Evolutionary conservation across 2,888 invertebrate species (phyloP).

Genomic region (Platypus cylindrus): DNA sequence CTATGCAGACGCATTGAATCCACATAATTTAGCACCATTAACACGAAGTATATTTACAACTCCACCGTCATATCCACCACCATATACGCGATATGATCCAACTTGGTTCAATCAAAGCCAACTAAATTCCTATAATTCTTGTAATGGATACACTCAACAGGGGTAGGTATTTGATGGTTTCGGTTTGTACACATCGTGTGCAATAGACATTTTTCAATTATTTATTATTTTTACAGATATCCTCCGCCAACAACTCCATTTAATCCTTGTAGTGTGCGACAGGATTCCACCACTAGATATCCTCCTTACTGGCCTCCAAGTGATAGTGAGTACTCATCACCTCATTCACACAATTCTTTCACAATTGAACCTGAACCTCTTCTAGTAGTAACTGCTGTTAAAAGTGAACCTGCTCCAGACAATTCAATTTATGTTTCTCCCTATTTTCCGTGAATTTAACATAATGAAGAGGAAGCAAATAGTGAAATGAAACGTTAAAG

Average conservation of each 20-base stretch:
- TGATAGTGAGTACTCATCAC: conserved; percentile 33
- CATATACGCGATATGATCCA: conserved; percentile 43
- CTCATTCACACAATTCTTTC: no score
- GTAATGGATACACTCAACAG: conserved; percentile 26
- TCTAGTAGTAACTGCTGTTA: conserved; percentile 21
- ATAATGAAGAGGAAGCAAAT: no score
- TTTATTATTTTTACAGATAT: conserved; percentile 16
- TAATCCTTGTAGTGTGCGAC: conserved; percentile 41
- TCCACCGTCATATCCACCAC: conserved; percentile 47
- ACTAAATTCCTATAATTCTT: conserved; percentile 22
- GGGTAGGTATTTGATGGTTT: no score
- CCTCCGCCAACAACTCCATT: conserved; percentile 39
- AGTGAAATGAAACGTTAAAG: no score
- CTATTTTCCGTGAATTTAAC: no score
- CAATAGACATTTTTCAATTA: no score
- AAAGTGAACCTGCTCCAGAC: conserved; percentile 19
- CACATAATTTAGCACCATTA: conserved; percentile 42
- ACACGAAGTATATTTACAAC: conserved; percentile 51
- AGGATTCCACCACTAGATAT: conserved; percentile 33
- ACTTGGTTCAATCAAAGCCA: conserved; percentile 29
- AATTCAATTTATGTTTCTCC: no score
- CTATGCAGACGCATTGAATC: conserved; percentile 46
- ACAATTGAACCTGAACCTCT: no score
- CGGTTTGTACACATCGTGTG: no score
- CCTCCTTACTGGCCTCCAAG: conserved; percentile 32